phyloP scores from a whole-genome alignment of 2,888 invertebrate species.

The Ophion ventricosus region DNA sequence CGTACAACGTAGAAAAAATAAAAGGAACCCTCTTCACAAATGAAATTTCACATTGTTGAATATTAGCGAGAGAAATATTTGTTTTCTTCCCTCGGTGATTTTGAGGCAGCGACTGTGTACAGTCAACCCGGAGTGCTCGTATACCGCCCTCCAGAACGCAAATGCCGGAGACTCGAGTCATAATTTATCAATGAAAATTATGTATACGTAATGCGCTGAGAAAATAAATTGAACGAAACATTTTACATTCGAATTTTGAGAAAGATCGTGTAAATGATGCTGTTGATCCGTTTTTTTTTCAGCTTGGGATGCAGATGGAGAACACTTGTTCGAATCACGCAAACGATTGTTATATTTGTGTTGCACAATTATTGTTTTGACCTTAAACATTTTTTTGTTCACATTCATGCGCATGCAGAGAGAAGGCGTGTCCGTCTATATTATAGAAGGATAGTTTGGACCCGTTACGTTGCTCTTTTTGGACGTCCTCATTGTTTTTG shows the following conservation, averaged over 20 bases:
- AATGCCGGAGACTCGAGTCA: neutral
- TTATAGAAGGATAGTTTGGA: no score
- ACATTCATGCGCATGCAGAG: no score
- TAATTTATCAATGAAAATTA: neutral
- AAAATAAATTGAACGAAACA: neutral
- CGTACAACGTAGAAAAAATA: slow-evolving; percentile 1
- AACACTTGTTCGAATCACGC: no score
- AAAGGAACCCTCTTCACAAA: slow-evolving; percentile 13
- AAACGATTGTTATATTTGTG: no score
- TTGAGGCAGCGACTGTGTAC: neutral
- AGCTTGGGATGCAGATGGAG: no score
- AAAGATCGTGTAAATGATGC: no score
- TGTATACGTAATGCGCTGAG: neutral
- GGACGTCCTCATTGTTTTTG: no score
- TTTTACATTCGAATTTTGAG: neutral
- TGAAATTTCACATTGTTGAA: slow-evolving; percentile 10
- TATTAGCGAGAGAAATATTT: slow-evolving; percentile 46
- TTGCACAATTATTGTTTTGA: no score
- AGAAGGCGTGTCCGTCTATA: no score
- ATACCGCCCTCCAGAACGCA: neutral
- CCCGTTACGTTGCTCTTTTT: no score
- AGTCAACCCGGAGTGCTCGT: slow-evolving; percentile 3
- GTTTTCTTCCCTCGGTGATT: slow-evolving; percentile 29
- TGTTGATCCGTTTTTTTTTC: no score
- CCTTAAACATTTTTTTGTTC: no score